Base-by-base conservation (phyloP, 2,113 vertebrate species). In the Physeter macrocephalus region DNA sequence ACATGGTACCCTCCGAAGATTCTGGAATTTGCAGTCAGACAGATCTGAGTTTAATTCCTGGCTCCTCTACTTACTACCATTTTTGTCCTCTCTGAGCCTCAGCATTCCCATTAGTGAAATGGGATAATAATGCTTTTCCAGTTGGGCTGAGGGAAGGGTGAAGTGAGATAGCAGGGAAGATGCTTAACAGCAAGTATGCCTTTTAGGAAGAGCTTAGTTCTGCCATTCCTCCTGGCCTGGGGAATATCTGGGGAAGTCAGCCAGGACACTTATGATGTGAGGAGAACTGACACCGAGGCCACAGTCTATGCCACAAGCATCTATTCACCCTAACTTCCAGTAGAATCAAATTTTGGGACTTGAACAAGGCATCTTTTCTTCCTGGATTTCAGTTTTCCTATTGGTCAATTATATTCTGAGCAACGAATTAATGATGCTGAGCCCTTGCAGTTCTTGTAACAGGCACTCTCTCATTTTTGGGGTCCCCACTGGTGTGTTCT, bases 401-500 rank as follows among this genome's bases (percentile, higher is more conserved):
- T 46, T 67, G 81, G 43, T 36, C 75, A 52, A 36, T 67, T n/a
- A 13, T 69, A 31, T 72, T 69, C n/a, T 36, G 49, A 72, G 14
- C 41, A 61, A 15, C 52, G 84, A 59, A 25, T 75, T 75, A 21
- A 18, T 1, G 74, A 10, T 15, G 54, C 8, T n/a, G 39, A 69
- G 18, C 0, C 3, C 7, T 11, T 17, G 8, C 61, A 31, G 29
- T 54, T 21, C 27, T 49, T 12, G 2, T 21, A 29, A 20, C 0
- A 13, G 25, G 34, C 0, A 8, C 1, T 1, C 29, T 94, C 27
- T 39, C 2, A 34, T 4, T 34, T 75, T 29, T 4, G 80, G 57
- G 39, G 1, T 75, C n/a, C 25, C 25, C 5, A 0, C 0, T 31
- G 46, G 57, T 3, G 6, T 14, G 13, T n/a, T 20, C 49, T 39